Evolutionary conservation across 1,140 invertebrate genomes (phyloP).

Genomic region (Cydia splendana): DNA sequence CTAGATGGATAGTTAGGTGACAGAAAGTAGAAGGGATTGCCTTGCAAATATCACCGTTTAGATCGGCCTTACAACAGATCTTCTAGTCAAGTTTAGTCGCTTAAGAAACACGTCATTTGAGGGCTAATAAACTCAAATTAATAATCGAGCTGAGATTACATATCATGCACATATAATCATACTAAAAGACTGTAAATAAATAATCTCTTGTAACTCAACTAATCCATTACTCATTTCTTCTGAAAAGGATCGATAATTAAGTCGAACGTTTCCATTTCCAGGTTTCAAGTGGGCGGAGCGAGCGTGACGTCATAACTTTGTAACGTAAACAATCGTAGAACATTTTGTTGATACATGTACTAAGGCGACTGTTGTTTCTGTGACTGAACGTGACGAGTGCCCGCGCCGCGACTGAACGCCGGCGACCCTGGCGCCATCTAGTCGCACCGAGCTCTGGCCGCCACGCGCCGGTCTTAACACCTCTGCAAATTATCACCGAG

Average conservation of each 20-base stretch:
- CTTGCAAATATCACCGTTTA: no score
- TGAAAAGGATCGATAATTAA: conserved; percentile 34
- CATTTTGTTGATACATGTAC: conserved; percentile 75
- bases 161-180: no score
- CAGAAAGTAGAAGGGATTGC: no score
- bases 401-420: conserved; percentile 40
- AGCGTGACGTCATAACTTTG: conserved; percentile 46
- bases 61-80: no score
- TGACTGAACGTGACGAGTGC: conserved; percentile 56
- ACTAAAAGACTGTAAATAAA: no score
- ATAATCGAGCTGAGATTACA: no score
- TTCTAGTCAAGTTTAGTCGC: no score
- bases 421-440: conserved; percentile 34
- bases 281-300: conserved; percentile 51
- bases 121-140: no score
- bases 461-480: conserved; percentile 40
- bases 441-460: conserved; percentile 11
- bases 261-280: conserved; percentile 38
- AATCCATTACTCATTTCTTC: not conserved
- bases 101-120: no score
- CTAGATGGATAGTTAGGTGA: no score
- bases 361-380: conserved; percentile 67
- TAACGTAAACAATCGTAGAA: conserved; percentile 66
- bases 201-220: not conserved
- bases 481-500: conserved; percentile 68